Evolutionary conservation across 2,888 invertebrate species (phyloP).

Genomic region (Tupiocoris notatus): DNA sequence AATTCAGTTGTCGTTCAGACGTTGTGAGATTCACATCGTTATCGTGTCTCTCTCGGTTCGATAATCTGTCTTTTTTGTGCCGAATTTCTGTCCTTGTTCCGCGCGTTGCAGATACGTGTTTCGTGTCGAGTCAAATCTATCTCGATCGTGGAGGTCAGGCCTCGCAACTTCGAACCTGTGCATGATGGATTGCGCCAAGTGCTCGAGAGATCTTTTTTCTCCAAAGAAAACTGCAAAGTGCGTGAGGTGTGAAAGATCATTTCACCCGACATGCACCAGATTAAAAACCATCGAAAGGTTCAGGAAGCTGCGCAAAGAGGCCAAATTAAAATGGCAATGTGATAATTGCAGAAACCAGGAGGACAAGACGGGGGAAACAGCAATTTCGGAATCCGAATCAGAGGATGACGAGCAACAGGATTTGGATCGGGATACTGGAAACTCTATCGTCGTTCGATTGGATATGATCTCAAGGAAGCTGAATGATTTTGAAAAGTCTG

Average conservation of each 20-base stretch:
- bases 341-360: too few relatives aligned
- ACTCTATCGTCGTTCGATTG: too few relatives aligned
- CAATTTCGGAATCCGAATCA: too few relatives aligned
- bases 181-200: conserved; percentile 2
- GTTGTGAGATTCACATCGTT: background rate
- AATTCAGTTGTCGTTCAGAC: background rate
- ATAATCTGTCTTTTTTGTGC: background rate
- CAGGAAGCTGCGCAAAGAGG: conserved; percentile 7
- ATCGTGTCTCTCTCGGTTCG: background rate
- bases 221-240: background rate
- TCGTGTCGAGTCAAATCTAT: background rate
- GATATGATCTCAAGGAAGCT: too few relatives aligned
- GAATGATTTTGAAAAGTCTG: too few relatives aligned
- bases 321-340: too few relatives aligned
- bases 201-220: too few relatives aligned
- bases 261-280: background rate
- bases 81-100: background rate
- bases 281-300: background rate
- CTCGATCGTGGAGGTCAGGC: too few relatives aligned
- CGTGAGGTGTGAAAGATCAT: background rate
- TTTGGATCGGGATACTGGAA: too few relatives aligned
- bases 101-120: background rate
- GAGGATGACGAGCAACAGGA: too few relatives aligned
- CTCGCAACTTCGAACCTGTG: too few relatives aligned
- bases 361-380: background rate